A percentile compares a stretch with the other conserved stretches of the same genome.
Evolutionary conservation across 92 coral and sea anemone genomes (phyloP).

Genomic region (Nematostella vectensis): DNA sequence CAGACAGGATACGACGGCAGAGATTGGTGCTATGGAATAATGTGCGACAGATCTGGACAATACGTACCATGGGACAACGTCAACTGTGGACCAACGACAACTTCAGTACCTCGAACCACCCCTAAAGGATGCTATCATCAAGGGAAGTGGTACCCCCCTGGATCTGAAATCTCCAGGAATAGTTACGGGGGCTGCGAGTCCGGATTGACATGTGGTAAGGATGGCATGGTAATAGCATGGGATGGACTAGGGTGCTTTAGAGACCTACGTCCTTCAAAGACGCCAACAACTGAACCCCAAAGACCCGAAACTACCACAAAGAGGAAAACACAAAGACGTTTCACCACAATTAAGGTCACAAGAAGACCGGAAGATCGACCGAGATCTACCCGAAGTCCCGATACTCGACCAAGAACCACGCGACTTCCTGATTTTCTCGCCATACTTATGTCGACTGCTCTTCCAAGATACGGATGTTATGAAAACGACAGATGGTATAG

Average conservation of each 20-base stretch:
- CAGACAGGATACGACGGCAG: background rate
- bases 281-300: background rate
- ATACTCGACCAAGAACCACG: background rate
- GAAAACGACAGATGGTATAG: constrained; percentile 32
- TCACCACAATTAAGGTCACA: no score
- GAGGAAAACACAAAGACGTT: no score
- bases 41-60: background rate
- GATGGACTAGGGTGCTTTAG: constrained; percentile 14
- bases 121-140: background rate
- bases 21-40: constrained; percentile 4
- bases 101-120: constrained; percentile 1
- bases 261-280: background rate
- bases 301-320: background rate
- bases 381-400: no score
- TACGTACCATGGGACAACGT: constrained; percentile 35
- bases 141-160: background rate
- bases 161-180: background rate
- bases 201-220: background rate
- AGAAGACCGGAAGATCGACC: no score
- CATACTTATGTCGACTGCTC: background rate
- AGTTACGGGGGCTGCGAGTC: background rate
- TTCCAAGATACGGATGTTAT: constrained; percentile 19
- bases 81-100: constrained; percentile 7
- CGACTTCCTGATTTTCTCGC: background rate
- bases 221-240: constrained; percentile 12